Percentiles rank a stretch among this genome's conserved stretches.
Evolutionary conservation across 2,113 vertebrate genomes (phyloP).

Genomic region (Aythya baeri): DNA sequence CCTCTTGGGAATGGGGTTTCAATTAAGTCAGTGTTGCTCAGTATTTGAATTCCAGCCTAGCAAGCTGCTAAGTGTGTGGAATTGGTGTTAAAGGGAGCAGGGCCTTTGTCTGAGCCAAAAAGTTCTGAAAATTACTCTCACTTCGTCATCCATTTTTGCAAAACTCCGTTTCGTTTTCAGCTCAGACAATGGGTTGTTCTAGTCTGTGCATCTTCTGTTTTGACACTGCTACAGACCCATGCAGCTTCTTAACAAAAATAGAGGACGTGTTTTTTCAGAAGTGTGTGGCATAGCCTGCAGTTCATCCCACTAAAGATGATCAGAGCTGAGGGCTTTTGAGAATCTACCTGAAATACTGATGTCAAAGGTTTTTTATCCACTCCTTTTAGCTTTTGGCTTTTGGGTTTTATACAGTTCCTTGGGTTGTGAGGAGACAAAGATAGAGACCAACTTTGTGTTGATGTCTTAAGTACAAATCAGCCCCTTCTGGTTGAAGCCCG

Average conservation of each 20-base stretch:
- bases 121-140: neutral
- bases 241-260: neutral
- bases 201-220: neutral
- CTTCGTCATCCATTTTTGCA: neutral
- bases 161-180: neutral
- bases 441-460: neutral
- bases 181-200: fast-evolving
- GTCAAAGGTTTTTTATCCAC: neutral
- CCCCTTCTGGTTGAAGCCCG: neutral
- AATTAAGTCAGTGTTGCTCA: neutral
- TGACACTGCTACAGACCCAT: neutral
- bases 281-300: neutral
- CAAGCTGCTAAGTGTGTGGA: neutral
- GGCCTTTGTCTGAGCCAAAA: neutral
- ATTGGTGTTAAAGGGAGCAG: neutral
- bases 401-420: neutral
- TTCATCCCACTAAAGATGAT: neutral
- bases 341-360: neutral
- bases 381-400: neutral
- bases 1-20: constrained; percentile 5
- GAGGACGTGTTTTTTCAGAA: neutral
- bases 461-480: neutral
- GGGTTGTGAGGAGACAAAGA: neutral
- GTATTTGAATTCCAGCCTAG: constrained; percentile 5
- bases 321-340: neutral